Base-by-base conservation (phyloP, 2,113 vertebrate species). In the cat (Felis catus) region DNA sequence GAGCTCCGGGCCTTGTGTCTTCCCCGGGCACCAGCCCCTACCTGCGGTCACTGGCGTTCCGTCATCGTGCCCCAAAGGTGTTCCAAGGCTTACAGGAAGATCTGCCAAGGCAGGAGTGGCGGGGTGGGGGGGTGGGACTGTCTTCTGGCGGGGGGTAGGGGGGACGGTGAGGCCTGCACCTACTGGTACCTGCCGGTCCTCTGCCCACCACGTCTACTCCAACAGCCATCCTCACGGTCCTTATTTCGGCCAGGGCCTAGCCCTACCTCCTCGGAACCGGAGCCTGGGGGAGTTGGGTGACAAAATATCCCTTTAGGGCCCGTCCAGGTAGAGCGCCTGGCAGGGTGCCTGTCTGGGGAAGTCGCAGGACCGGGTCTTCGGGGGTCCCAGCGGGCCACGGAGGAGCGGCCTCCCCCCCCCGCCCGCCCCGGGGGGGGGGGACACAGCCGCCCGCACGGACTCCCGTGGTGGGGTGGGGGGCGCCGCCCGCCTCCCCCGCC, bases 251-350 rank as follows among this genome's bases (percentile, higher is more conserved):
- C 93, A 53, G 48, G 74, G 63, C 39, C 25, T 15, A 45, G n/a
- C 74, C 94, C 87, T 68, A 36, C 73, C 76, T 76, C 76, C 80
- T 82, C 27, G 4, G 81, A 73, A 31, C 78, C 13, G 55, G 53
- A 76, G 61, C 68, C 65, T 53, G 55, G 14, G n/a, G n/a, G 29
- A 71, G 79, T 31, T 92, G 94, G 36, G 63, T n/a, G 74, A 63
- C 39, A 45, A 92, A 85, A 58, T 48, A 66, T 45, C 41, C 87
- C 88, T 93, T 45, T 53, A 73, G 31, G 85, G 70, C 53, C 51
- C 16, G 25, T 53, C 84, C 86, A 76, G 92, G 76, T 93, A 48
- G 79, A 53, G 73, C 27, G 39, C 41, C 11, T 55, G 58, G 65
- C 82, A 23, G 33, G 39, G 61, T 14, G 48, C 45, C 48, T 27